Conservation (phyloP, 1,140 invertebrate genomes). For the Aphis craccivora region DNA sequence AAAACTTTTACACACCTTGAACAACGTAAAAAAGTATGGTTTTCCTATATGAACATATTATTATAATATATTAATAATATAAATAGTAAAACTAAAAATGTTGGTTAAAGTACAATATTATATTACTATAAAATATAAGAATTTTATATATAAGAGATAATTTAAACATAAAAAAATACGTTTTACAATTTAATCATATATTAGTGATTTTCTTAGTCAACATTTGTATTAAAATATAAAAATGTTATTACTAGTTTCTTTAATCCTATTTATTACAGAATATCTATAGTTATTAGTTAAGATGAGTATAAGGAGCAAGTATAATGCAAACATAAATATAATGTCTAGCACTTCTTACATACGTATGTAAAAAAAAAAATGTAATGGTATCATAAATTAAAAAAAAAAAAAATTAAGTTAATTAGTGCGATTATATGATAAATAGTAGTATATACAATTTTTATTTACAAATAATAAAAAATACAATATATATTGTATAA, state of each 20-base stretch:
- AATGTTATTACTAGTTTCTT: too few relatives aligned
- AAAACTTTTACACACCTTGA: neutral
- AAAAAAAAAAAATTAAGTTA: neutral
- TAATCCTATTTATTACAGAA: too few relatives aligned
- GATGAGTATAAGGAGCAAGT: too few relatives aligned
- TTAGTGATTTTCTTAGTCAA: too few relatives aligned
- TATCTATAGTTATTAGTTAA: too few relatives aligned
- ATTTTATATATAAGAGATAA: neutral
- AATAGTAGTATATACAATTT: neutral
- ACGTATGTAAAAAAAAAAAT: neutral
- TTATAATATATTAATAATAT: neutral
- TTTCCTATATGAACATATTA: neutral
- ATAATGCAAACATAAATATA: neutral
- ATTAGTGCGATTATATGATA: neutral
- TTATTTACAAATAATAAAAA: neutral
- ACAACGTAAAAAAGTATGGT: neutral
- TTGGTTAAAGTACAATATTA: neutral
- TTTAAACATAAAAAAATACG: neutral
- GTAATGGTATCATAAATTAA: neutral
- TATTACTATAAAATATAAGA: too few relatives aligned
- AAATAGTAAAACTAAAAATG: neutral
- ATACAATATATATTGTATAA: neutral
- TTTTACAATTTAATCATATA: neutral
- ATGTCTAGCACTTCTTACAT: neutral
- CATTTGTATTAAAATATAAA: too few relatives aligned